Base-by-base conservation (phyloP, 2,797 vertebrate species). In the Pterois miles region DNA sequence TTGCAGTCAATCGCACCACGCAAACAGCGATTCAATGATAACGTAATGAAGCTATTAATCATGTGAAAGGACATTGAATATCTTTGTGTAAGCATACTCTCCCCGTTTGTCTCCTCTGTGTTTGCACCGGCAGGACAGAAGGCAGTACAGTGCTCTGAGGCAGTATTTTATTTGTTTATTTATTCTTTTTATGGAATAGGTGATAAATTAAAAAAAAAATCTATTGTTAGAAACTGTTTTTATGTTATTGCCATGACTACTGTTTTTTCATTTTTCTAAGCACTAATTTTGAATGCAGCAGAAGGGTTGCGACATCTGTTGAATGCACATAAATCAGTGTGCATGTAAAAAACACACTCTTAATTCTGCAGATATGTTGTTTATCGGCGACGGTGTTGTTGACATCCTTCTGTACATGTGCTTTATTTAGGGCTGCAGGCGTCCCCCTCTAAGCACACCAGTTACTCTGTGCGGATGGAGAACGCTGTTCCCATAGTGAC, bases 401-500 rank as follows among this genome's bases (percentile, higher is more conserved):
- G 63, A 88, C 74, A 56, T 78, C 46, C 50, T 78, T 36, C 14
- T 40, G 8, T 67, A 50, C 14, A 1, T 82, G 63, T 88, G 74
- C 80, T 87, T 84, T 76, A 40, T 85, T 72, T 90, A 99, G 98
- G 98, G 81, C 93, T 99, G 86, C 98, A 99, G 92, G 96, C 98
- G 3, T 99, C 98, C 59, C 98, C 98, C 71, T 98, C 98, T 78
- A 99, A 99, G 94, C 98, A 99, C 71, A 96, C 97, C 62, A 97
- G 98, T 89, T 99, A 99, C 93, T 99, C 98, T 0, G 97, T 99
- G 90, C 95, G 98, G 80, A 98, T 99, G 98, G 98, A 99, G 89
- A 99, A 98, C 1, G 97, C 98, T 0, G 98, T 99, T 93, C 98
- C 98, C 90, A 98, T 99, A 87, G 98, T 99, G 93, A 99, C 98